Evolutionary conservation across 1,140 invertebrate species (phyloP), one percentile per base, ranked within the genome.

Genomic region (Caerostris darwini): DNA sequence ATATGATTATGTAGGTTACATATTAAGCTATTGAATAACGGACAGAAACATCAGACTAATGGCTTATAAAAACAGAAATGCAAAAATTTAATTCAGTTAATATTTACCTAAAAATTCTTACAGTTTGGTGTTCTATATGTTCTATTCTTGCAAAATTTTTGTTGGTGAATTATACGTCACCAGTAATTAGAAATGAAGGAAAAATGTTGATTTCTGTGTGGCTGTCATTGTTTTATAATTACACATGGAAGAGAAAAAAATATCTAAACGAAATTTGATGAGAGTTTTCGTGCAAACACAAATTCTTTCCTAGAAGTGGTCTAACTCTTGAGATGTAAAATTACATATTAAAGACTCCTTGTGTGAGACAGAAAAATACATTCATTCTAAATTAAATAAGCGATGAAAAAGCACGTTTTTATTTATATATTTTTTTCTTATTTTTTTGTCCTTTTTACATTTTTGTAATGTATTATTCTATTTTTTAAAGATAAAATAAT

Each of bases 301-400:
- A 59, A 59, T 71, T 50, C 59, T 67, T 85, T 64, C 71, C 69
- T 85, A 92, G 85, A 92, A 58, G 12, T 50, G 77, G 77, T 50
- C 59, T 57, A 91, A 91, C 77, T 61, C 54, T 12, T 82, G 54
- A 82, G 54, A 82, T 92, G 81, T 69, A 90, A 92, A 81, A 92
- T 92, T 85, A 85, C 82, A 92, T 92, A 92, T 92, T 92, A 92
- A 92, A 92, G 81, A 92, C 90, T 92, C 85, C 90, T 92, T 92
- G 85, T 92, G 58, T 54, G 17, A 61, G 58, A 59, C 17, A 82
- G 12, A 92, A 92, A 92, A 85, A 85, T 64, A 59, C 81, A 92
- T 58, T 92, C 90, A 85, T 85, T 92, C 81, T 64, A 92, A 92
- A 92, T 92, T 92, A 92, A 92, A 92, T 92, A 92, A 92, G 58